A percentile compares a stretch with the other conserved stretches of the same genome.
These are phyloP conservation scores for Germaria angustata DNA, from an alignment of 2,888 invertebrate species.

Conservation along the genomic window DNA sequence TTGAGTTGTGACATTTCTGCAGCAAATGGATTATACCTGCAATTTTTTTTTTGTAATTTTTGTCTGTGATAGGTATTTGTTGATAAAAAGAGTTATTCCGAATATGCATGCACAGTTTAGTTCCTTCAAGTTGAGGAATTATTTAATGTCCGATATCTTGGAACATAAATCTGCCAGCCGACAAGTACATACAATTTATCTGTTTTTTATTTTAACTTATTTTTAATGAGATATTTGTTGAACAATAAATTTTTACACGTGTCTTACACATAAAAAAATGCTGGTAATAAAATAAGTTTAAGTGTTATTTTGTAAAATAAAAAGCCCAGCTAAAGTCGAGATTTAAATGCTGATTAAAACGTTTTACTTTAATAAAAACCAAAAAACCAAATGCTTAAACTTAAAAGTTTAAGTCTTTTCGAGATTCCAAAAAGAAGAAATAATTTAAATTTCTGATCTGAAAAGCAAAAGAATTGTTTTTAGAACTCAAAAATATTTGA, in stretches of 20 bases:
- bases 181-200: constrained; percentile 8
- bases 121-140: constrained; percentile 5
- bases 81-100: not conserved
- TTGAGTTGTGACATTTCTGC: too few species aligned
- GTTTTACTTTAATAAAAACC: not conserved
- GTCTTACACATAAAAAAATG: not conserved
- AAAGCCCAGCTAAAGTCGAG: not conserved
- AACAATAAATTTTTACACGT: not conserved
- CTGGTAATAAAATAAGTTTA: constrained; percentile 1
- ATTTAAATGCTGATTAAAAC: not conserved
- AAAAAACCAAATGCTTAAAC: not conserved
- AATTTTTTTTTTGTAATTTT: too few species aligned
- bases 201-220: constrained; percentile 31
- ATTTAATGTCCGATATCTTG: constrained; percentile 38
- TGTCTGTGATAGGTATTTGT: not conserved
- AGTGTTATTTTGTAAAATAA: not conserved
- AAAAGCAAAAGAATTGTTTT: too few species aligned
- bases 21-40: too few species aligned
- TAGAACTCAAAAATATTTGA: too few species aligned
- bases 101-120: not conserved
- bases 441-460: too few species aligned
- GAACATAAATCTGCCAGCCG: constrained; percentile 34
- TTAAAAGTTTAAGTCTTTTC: not conserved
- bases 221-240: constrained; percentile 42
- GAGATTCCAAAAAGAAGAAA: too few species aligned